phyloP scores from a whole-genome alignment of 2,113 vertebrate genomes.

The Phalacrocorax carbo region DNA sequence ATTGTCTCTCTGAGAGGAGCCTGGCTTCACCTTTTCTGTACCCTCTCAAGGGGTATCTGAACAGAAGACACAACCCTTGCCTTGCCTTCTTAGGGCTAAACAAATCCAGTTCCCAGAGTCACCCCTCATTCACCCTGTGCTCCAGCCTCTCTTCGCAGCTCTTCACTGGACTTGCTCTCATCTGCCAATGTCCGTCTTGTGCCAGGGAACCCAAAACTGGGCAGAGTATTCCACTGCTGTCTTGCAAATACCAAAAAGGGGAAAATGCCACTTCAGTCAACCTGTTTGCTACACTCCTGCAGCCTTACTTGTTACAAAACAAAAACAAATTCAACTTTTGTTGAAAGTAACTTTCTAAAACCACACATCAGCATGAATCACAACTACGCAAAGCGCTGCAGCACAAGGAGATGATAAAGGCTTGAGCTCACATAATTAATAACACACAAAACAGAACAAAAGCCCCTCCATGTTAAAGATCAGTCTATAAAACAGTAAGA shows the following conservation, averaged over 20 bases:
- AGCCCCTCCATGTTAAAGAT: background rate
- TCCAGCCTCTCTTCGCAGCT: background rate
- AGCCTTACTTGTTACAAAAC: background rate
- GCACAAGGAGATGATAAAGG: background rate
- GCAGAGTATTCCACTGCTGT: background rate
- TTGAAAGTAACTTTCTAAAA: background rate
- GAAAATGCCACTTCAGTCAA: background rate
- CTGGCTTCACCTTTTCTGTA: background rate
- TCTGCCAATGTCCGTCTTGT: background rate
- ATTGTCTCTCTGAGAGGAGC: background rate
- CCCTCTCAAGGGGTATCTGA: background rate
- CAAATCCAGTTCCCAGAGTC: background rate
- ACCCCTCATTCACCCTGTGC: background rate
- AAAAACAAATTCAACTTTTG: background rate
- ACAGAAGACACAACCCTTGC: background rate
- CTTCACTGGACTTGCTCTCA: background rate
- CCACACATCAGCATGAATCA: background rate
- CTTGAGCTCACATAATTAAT: background rate
- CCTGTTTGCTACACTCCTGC: background rate
- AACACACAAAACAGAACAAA: background rate
- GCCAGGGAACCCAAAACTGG: background rate
- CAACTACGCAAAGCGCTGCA: background rate
- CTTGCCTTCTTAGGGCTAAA: background rate
- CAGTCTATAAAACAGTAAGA: background rate
- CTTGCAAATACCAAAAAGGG: background rate